Evolutionary conservation across 2,797 vertebrate species (phyloP), one percentile per base, ranked within the genome.

Genomic region (Choloepus didactylus): DNA sequence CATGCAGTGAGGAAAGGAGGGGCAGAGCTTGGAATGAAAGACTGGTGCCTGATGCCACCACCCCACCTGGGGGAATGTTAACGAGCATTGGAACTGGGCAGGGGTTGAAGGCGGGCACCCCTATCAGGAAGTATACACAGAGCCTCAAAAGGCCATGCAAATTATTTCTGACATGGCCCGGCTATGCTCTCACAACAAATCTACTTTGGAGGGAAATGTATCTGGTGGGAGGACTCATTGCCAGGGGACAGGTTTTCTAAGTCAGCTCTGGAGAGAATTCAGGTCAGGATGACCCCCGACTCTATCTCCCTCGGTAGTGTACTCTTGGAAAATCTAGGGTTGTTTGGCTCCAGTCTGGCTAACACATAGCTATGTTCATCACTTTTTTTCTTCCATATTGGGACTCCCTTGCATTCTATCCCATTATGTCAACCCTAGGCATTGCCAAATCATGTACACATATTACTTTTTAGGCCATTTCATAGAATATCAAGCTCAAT

Each of bases 211-310:
- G 46, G 70, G 87, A 70, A 67, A 27, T 56, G 35, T 19, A 14
- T 91, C 81, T 56, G 82, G 59, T 0, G 0, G 27, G 64, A 94
- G 75, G 80, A 66, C 79, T 91, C 8, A 0, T 0, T 54, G 86
- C 89, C 92, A 62, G 16, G 19, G 12, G 60, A 73, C 69, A n/a
- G 27, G 23, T 56, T 86, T 73, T 92, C 93, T 93, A 83, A 93
- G 88, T 91, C 89, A 92, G 88, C 23, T 21, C 76, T 49, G 66
- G 46, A 80, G 79, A 29, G 59, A 88, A 82, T 23, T 69, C 64
- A 87, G 76, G 86, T 97, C 60, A 44, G 60, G 70, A 31, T 95
- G 89, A 96, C 89, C 79, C 56, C 21, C 1, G 1, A 3, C 59
- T 84, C 66, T 35, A 27, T 67, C 60, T 93, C 76, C n/a, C 64